Base-by-base conservation (phyloP, 1,140 invertebrate genomes). In the Formica exsecta region DNA sequence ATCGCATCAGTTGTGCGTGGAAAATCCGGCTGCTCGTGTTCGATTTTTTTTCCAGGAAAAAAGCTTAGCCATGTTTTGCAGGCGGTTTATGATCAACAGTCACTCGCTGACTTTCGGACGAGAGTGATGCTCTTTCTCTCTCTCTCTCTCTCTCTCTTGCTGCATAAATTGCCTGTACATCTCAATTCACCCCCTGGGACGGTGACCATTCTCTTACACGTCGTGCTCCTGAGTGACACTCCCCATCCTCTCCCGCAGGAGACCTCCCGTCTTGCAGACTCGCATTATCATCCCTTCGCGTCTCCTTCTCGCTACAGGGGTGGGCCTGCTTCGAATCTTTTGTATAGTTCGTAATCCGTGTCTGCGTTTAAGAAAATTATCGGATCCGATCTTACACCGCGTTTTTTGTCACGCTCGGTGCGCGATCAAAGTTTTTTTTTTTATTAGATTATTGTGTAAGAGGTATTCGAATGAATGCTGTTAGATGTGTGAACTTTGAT, bases 121-220 rank as follows among this genome's bases (percentile, higher is more conserved):
- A 90, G 91, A 93, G 91, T 92, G 90, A 74, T 81, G 90, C 85
- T 51, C 48, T 19, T 16, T 16, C 44, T 48, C 44, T 29, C 25
- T 29, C 85, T 51, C 48, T 48, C 44, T 29, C 25, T 29, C 85
- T 51, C 48, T 19, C 48, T 16, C 16, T 73, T 84, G 91, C 38
- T 93, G 92, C 92, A 94, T 94, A 94, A 93, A 94, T 93, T 92
- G 92, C 88, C 92, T 86, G 89, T 94, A 92, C 91, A 92, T 93
- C 93, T 94, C 92, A 93, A 93, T 94, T 94, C 92, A 91, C 92
- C 93, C 89, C 93, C 93, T 90, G 87, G 84, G 86, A 90, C 88
- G 88, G 90, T 92, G 91, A 92, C 86, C 92, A 92, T 93, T 93
- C 87, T 90, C 88, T 93, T 93, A 93, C 93, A 92, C 92, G 92